Base-by-base conservation (phyloP, 2,888 invertebrate genomes). In the Lasioglossum figueresi region DNA sequence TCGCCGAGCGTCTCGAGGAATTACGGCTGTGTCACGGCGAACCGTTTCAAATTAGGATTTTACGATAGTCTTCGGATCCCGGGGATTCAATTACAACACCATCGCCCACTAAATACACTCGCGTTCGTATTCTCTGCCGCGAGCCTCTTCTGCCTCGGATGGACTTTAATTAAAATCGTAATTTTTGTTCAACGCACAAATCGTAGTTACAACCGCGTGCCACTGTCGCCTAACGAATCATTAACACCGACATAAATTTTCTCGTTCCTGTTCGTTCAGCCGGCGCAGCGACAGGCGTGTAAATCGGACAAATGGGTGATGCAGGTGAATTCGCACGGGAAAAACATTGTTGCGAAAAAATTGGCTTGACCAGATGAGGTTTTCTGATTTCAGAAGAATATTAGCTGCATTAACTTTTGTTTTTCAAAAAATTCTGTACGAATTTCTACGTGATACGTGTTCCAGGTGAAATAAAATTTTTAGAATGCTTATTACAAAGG, bases 111-210 rank as follows among this genome's bases (percentile, higher is more conserved):
- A 59, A 80, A 82, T 85, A 85, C 77, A 70, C 63, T 73, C 76
- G 14, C 74, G 77, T 79, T 48, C 74, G 73, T 74, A 56, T 66
- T 76, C 76, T 85, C 71, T 23, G 56, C 56, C 59, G 68, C 66
- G 56, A 77, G 68, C 48, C 82, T 77, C 59, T 82, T 79, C 74
- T 63, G 48, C 31, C 75, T 48, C 59, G 63, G 79, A 74, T 48
- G 78, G 66, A 66, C 40, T 77, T 82, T 82, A 86, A 86, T 86
- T 86, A 86, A 85, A 85, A 80, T 78, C 82, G 82, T 79, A 82
- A 86, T 80, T 86, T 85, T 86, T 86, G 68, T 73, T 23, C 45
- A 59, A 81, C 45, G 81, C 66, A 68, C 68, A 68, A 79, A 85
- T 79, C 63, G 74, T 73, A 10, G 48, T 63, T 78, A 78, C 77